Evolutionary conservation across 1,140 invertebrate genomes (phyloP).

Genomic region (Sipha flava): DNA sequence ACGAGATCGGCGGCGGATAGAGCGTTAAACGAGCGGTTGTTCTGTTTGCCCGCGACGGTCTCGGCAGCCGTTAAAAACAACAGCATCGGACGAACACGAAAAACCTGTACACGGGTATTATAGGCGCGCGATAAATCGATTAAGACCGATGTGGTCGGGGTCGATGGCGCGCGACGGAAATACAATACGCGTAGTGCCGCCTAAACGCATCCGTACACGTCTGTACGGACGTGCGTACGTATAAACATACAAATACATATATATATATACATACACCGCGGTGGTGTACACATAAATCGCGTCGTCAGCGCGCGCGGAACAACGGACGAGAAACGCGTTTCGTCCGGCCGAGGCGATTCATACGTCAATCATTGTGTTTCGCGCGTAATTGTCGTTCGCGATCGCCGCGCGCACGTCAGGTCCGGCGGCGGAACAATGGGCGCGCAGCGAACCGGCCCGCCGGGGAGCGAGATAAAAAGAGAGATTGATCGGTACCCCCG

Average conservation of each 20-base stretch:
- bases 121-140: background rate
- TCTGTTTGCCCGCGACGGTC: no score
- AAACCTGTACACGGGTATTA: no score
- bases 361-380: slow-evolving; percentile 26
- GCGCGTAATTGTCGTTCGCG: slow-evolving; percentile 21
- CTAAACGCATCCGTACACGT: background rate
- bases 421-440: background rate
- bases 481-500: background rate
- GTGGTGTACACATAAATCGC: background rate
- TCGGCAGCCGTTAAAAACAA: no score
- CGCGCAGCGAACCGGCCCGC: background rate
- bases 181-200: background rate
- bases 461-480: slow-evolving; percentile 15
- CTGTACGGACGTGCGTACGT: background rate
- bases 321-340: slow-evolving; percentile 17
- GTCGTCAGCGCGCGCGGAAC: background rate
- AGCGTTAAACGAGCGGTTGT: no score
- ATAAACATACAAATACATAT: background rate
- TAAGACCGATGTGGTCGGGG: background rate
- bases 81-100: no score
- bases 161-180: background rate
- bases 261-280: background rate
- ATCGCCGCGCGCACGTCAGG: background rate
- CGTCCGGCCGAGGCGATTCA: slow-evolving; percentile 15
- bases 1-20: no score